Evolutionary conservation across 2,888 invertebrate species (phyloP), one percentile per base, ranked within the genome.

Genomic region (Dicycla oo): DNA sequence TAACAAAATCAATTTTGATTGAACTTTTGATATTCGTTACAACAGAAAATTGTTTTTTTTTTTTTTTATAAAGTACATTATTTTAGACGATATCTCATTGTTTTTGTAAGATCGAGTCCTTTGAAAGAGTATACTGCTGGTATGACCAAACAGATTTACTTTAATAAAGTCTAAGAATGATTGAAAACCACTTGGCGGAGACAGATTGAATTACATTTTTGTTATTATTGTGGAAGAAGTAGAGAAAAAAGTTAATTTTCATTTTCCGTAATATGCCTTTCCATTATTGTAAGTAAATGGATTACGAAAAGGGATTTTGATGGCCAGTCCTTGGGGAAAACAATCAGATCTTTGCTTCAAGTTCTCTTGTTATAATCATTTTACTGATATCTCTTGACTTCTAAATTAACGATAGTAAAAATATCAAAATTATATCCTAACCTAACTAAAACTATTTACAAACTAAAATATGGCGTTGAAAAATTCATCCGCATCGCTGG

Each of bases 21-120:
- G n/a, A 70, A 76, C 45, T 57, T 67, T 56, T 54, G 4, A 45
- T 51, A 51, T 64, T 51, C 30, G 26, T 64, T 51, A 49, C 40
- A 40, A 49, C 8, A 43, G 13, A 30, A 69, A n/a, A 47, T 2
- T n/a, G 6, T 43, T 18, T 45, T 40, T 6, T 13, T 20, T 13
- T 20, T 20, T 34, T 73, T 58, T 71, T 60, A 26, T 70, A 43
- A 26, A 45, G 11, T 26, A 45, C n/a, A 34, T 43, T 34, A 34
- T 66, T 34, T n/a, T 34, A 49, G 13, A n/a, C 30, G 18, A 60
- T 4, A 40, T 40, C 40, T 54, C 47, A n/a, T n/a, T 34, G 34
- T 4, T 34, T 34, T 34, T 34, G 34, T 34, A 34, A 34, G 34
- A 34, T 34, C 34, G 54, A 30, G 30, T 30, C 30, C 30, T 30